Evolutionary conservation across 2,113 vertebrate species (phyloP).

Genomic region (Hyperoodon ampullatus): DNA sequence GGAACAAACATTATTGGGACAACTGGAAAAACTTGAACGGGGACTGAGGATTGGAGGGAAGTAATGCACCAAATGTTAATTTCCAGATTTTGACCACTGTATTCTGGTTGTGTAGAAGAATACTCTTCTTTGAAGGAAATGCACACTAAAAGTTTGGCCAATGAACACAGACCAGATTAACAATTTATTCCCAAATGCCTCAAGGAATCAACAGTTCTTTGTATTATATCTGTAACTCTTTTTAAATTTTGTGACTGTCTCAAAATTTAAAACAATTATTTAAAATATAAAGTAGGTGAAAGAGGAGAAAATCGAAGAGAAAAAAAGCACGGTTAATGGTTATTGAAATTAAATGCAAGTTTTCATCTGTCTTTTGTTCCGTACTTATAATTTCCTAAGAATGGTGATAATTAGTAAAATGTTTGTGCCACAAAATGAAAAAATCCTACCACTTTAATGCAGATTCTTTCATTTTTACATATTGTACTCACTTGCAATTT

Average conservation of each 20-base stretch:
- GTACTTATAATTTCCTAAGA: conserved; percentile 19
- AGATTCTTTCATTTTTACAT: conserved; percentile 32
- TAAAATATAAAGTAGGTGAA: neutral
- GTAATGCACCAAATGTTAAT: neutral
- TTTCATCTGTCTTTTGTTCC: neutral
- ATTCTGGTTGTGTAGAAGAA: neutral
- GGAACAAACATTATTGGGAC: neutral
- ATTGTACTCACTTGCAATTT: neutral
- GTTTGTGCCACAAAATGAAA: neutral
- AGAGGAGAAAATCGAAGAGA: neutral
- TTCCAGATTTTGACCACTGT: neutral
- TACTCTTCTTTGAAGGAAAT: neutral
- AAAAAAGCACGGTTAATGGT: neutral
- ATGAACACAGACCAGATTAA: neutral
- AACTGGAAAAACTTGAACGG: neutral
- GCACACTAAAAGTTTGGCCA: neutral
- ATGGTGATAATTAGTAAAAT: neutral
- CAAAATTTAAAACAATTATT: conserved; percentile 31
- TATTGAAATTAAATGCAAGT: conserved; percentile 6
- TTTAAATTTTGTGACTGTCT: neutral
- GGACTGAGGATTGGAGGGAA: neutral
- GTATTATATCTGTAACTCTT: neutral
- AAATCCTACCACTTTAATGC: neutral
- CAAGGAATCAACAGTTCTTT: neutral
- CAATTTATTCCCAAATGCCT: neutral